Evolutionary conservation across 2,888 invertebrate species (phyloP).

Genomic region (Melipona beecheii): DNA sequence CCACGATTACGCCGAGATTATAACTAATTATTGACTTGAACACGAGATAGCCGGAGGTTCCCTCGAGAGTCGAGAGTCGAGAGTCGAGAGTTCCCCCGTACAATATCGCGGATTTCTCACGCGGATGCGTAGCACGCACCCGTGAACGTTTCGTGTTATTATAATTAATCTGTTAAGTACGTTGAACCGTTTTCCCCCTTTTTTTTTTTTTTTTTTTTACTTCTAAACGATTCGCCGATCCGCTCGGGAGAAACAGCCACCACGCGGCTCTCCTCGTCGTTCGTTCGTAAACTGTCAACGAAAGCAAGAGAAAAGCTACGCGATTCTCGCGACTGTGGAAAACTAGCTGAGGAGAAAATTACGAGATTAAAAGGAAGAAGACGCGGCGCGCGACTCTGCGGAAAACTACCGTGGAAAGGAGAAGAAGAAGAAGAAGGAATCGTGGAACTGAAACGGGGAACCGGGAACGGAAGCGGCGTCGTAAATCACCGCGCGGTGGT

Average conservation of each 20-base stretch:
- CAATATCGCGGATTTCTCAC: conserved; percentile 59
- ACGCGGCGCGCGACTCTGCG: not conserved
- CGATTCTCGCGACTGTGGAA: too few relatives aligned
- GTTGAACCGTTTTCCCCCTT: conserved; percentile 53
- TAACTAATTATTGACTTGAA: conserved; percentile 65
- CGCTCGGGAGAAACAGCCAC: not conserved
- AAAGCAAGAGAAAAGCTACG: not conserved
- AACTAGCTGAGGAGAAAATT: too few relatives aligned
- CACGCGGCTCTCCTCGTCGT: not conserved
- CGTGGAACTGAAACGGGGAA: conserved; percentile 56
- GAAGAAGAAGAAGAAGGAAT: conserved; percentile 58
- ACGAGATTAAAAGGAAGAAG: not conserved
- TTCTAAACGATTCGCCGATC: conserved; percentile 12
- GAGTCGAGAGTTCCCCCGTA: conserved; percentile 28
- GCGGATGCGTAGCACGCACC: conserved; percentile 65
- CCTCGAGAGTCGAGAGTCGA: conserved; percentile 31
- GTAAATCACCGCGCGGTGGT: conserved; percentile 66
- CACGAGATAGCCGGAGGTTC: conserved; percentile 45
- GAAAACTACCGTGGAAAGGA: not conserved
- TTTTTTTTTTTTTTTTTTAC: not conserved
- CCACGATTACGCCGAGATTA: conserved; percentile 63
- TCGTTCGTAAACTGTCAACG: not conserved
- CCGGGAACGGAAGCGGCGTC: conserved; percentile 59
- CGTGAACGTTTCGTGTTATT: conserved; percentile 54
- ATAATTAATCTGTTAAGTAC: conserved; percentile 59